Conservation (phyloP, 2,888 invertebrate species). For the Leucophenga montana region DNA sequence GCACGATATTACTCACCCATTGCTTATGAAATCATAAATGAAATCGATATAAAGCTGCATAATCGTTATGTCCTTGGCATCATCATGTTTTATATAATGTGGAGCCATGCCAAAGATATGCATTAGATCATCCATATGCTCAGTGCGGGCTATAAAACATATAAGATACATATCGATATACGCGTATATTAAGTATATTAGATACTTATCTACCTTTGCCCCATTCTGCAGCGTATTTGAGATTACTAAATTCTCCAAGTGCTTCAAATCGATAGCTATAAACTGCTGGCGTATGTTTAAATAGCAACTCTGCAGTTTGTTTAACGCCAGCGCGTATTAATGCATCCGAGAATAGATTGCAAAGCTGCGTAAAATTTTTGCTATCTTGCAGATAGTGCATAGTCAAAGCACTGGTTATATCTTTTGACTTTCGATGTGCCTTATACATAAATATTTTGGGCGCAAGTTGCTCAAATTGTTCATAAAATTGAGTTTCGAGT, state of each 20-base stretch:
- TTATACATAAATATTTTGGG: constrained; percentile 76
- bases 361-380: constrained; percentile 40
- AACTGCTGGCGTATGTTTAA: constrained; percentile 67
- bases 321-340: constrained; percentile 74
- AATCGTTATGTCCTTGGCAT: constrained; percentile 66
- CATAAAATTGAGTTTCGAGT: constrained; percentile 66
- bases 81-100: constrained; percentile 55
- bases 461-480: constrained; percentile 74
- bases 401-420: constrained; percentile 33
- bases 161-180: not conserved
- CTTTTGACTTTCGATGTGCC: constrained; percentile 4
- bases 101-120: constrained; percentile 73
- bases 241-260: constrained; percentile 73
- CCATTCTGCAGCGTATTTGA: constrained; percentile 48
- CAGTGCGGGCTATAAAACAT: constrained; percentile 48
- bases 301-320: constrained; percentile 73
- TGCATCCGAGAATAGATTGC: constrained; percentile 74
- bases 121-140: constrained; percentile 75
- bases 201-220: constrained; percentile 32
- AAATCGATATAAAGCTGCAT: constrained; percentile 73
- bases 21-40: constrained; percentile 73
- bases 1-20: constrained; percentile 65
- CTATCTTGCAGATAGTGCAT: constrained; percentile 41
- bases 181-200: not conserved
- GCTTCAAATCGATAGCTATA: constrained; percentile 75